Percentiles rank a stretch among this genome's conserved stretches.
Conservation (phyloP, 2,797 vertebrate species). For the Podarcis lilfordi region DNA sequence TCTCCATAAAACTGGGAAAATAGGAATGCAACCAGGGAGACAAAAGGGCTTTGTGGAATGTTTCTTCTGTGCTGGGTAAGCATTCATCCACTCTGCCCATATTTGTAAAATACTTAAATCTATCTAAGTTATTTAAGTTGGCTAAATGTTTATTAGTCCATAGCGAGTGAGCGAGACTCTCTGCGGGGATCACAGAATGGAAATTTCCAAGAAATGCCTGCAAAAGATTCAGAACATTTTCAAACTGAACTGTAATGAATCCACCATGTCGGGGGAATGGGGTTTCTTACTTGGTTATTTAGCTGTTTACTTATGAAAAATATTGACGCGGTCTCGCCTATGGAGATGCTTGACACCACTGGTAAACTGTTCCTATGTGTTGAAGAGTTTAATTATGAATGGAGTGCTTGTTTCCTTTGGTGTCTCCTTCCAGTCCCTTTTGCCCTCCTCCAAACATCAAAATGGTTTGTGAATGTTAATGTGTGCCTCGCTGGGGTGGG, state of each 20-base stretch:
- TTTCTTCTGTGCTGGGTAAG: constrained; percentile 26
- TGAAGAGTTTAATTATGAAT: constrained; percentile 37
- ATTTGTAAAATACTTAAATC: constrained; percentile 67
- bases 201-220: constrained; percentile 60
- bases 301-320: constrained; percentile 61
- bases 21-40: constrained; percentile 47
- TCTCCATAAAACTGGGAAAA: constrained; percentile 43
- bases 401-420: constrained; percentile 25
- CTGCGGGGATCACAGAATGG: constrained; percentile 61
- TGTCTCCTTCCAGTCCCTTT: background rate
- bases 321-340: constrained; percentile 43
- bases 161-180: constrained; percentile 50
- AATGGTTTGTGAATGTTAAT: constrained; percentile 42
- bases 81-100: constrained; percentile 45
- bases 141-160: constrained; percentile 72
- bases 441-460: constrained; percentile 23
- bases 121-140: constrained; percentile 70
- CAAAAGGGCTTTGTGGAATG: constrained; percentile 38
- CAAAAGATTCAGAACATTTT: constrained; percentile 62
- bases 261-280: constrained; percentile 57
- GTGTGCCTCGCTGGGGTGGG: background rate
- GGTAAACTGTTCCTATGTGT: constrained; percentile 27
- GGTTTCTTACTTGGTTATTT: constrained; percentile 63
- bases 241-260: constrained; percentile 58
- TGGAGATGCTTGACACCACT: constrained; percentile 10